Conservation (phyloP, 2,888 invertebrate species). For the Orgyia antiqua region DNA sequence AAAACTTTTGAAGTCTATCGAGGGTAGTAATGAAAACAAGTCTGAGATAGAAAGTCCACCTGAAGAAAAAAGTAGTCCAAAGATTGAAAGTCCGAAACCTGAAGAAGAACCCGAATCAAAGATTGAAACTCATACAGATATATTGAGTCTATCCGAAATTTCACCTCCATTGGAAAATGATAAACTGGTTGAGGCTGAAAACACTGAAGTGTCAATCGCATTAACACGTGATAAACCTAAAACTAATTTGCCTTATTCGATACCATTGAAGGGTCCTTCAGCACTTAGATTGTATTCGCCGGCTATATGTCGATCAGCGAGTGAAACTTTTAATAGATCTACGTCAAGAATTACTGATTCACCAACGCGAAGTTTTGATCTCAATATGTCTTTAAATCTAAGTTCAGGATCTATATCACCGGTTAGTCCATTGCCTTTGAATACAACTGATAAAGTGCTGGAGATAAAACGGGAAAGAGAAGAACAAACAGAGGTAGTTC, state of each 20-base stretch:
- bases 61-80: slow-evolving; percentile 17
- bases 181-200: slow-evolving; percentile 21
- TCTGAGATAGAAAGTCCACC: slow-evolving; percentile 14
- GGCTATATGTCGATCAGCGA: slow-evolving; percentile 67
- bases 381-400: slow-evolving; percentile 37
- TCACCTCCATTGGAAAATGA: slow-evolving; percentile 48
- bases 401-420: slow-evolving; percentile 50
- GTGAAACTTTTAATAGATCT: slow-evolving; percentile 55
- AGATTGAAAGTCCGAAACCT: slow-evolving; percentile 14
- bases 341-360: slow-evolving; percentile 41
- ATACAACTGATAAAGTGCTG: slow-evolving; percentile 82
- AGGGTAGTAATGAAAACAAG: slow-evolving; percentile 33
- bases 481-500: slow-evolving; percentile 89
- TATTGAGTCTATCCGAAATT: slow-evolving; percentile 47
- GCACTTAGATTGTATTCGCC: slow-evolving; percentile 56
- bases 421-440: slow-evolving; percentile 58
- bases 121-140: slow-evolving; percentile 37
- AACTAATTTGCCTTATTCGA: slow-evolving; percentile 13
- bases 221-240: slow-evolving; percentile 43
- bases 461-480: slow-evolving; percentile 88
- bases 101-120: slow-evolving; percentile 14
- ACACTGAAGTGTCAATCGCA: slow-evolving; percentile 46
- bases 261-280: slow-evolving; percentile 30
- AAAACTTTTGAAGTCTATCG: slow-evolving; percentile 29
- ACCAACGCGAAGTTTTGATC: slow-evolving; percentile 42